Evolutionary conservation across 2,888 invertebrate genomes (phyloP).

Genomic region (Anaspis maculata): DNA sequence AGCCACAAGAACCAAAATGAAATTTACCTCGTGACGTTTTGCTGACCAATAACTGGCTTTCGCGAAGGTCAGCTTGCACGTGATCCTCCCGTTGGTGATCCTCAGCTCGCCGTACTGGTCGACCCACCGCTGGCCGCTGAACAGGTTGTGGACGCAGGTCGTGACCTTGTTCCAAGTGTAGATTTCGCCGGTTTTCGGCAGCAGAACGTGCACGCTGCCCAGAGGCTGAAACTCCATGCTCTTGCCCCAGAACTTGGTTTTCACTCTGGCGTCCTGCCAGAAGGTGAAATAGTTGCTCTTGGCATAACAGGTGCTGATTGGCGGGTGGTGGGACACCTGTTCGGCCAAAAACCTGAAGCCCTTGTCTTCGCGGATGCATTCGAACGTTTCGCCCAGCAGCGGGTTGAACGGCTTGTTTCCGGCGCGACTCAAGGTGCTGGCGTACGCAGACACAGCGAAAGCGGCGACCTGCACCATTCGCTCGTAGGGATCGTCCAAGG

Average conservation of each 20-base stretch:
- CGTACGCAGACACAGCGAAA: conserved; percentile 75
- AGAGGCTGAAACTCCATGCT: conserved; percentile 83
- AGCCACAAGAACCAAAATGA: too few species aligned
- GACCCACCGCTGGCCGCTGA: conserved; percentile 77
- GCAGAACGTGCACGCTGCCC: conserved; percentile 57
- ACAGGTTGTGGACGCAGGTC: conserved; percentile 77
- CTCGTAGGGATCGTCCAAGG: conserved; percentile 56
- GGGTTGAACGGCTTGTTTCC: conserved; percentile 84
- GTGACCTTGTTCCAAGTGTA: conserved; percentile 77
- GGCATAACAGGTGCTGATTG: conserved; percentile 73
- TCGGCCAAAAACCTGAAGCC: conserved; percentile 73
- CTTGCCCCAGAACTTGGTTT: conserved; percentile 86
- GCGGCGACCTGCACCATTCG: conserved; percentile 70
- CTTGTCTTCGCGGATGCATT: conserved; percentile 67
- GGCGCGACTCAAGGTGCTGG: conserved; percentile 62
- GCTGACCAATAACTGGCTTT: conserved; percentile 75
- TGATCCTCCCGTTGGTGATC: conserved; percentile 56
- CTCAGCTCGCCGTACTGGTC: conserved; percentile 80
- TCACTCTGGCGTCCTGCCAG: conserved; percentile 77
- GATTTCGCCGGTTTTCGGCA: conserved; percentile 56
- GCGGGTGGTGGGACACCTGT: conserved; percentile 82
- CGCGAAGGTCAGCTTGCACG: conserved; percentile 70
- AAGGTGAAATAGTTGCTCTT: conserved; percentile 68
- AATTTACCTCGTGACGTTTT: conserved; percentile 67
- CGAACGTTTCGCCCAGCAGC: conserved; percentile 73